Conservation (phyloP, 2,113 vertebrate species). For the Paramormyrops kingsleyae region DNA sequence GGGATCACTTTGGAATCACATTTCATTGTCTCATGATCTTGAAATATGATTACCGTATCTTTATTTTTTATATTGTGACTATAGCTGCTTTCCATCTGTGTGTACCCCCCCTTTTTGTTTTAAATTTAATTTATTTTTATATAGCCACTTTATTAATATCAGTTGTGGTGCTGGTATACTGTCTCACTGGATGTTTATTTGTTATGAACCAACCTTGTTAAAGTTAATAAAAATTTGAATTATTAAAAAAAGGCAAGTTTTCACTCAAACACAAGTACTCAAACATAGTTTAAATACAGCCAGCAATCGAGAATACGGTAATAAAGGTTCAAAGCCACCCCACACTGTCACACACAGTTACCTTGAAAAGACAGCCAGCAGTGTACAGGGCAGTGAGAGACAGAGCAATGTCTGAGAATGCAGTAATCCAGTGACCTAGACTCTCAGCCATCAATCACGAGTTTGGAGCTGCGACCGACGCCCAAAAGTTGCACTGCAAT, state of each 20-base stretch:
- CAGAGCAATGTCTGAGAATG: slow-evolving; percentile 38
- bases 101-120: neutral
- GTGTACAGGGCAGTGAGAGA: slow-evolving; percentile 40
- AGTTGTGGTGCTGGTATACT: too few relatives aligned
- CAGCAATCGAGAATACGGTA: neutral
- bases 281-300: neutral
- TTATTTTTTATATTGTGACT: neutral
- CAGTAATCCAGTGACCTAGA: slow-evolving; percentile 31
- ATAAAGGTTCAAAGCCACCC: neutral
- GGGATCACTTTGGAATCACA: neutral
- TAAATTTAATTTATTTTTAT: too few relatives aligned
- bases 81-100: neutral
- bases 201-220: too few relatives aligned
- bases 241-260: neutral
- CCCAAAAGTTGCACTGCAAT: neutral
- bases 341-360: slow-evolving; percentile 21
- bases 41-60: neutral
- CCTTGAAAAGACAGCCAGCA: slow-evolving; percentile 57
- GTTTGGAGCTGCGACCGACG: neutral
- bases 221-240: too few relatives aligned
- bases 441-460: slow-evolving; percentile 42
- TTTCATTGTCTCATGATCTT: neutral
- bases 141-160: too few relatives aligned
- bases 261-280: neutral
- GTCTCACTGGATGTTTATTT: too few relatives aligned